Conservation (phyloP, 2,113 vertebrate genomes). For the Cebus imitator region DNA sequence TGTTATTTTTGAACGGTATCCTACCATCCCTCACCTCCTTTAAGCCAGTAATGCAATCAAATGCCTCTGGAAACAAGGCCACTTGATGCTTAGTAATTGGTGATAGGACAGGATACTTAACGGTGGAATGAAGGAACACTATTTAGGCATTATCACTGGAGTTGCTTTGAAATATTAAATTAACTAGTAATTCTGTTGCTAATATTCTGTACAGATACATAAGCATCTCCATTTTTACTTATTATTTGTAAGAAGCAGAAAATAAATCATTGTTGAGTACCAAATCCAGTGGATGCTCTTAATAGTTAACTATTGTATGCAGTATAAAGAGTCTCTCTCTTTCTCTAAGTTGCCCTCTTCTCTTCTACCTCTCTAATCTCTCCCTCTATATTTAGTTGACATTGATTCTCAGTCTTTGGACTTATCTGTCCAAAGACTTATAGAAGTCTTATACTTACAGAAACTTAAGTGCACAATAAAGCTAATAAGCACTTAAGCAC, state of each 20-base stretch:
- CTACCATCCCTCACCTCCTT: neutral
- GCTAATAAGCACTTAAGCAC: neutral
- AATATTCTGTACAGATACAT: neutral
- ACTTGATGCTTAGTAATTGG: neutral
- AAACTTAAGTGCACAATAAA: neutral
- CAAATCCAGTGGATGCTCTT: neutral
- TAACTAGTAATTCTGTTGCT: constrained; percentile 15
- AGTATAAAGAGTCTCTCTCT: neutral
- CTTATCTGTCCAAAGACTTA: neutral
- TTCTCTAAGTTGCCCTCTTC: neutral
- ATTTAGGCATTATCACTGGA: neutral
- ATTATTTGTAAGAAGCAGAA: neutral
- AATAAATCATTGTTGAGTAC: neutral
- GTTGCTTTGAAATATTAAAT: constrained; percentile 17
- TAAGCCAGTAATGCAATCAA: neutral
- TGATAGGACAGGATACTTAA: neutral
- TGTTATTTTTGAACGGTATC: constrained; percentile 33
- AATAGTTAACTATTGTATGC: neutral
- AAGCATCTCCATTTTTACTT: constrained; percentile 26
- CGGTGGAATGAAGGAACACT: neutral
- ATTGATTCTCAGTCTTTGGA: constrained; percentile 41
- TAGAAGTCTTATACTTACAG: neutral
- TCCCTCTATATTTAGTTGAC: neutral
- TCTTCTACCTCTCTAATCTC: neutral
- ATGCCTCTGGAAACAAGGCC: constrained; percentile 7